phyloP scores from a whole-genome alignment of 2,888 invertebrate genomes.

The Drosophila mulleri region DNA sequence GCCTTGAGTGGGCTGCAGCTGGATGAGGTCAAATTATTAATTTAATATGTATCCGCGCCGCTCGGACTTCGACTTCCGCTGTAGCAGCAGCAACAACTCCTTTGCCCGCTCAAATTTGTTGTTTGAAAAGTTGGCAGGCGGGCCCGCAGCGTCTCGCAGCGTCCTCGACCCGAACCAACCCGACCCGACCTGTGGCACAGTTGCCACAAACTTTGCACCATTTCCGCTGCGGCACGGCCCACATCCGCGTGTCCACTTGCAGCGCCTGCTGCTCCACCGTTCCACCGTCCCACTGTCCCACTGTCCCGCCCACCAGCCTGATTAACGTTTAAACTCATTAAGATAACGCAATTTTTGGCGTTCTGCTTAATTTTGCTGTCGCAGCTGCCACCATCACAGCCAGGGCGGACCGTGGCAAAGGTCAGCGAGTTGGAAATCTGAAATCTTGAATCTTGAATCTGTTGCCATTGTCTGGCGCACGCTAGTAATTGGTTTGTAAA shows the following conservation, averaged over 20 bases:
- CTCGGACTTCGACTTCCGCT: slow-evolving; percentile 70
- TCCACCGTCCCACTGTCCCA: slow-evolving; percentile 1
- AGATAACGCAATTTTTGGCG: slow-evolving; percentile 82
- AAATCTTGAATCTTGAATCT: slow-evolving; percentile 66
- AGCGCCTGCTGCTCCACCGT: neutral
- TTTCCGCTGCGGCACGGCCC: slow-evolving; percentile 64
- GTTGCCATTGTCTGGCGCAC: slow-evolving; percentile 65
- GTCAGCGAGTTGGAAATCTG: slow-evolving; percentile 66
- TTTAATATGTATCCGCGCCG: slow-evolving; percentile 79
- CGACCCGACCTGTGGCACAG: slow-evolving; percentile 51
- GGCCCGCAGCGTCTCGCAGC: slow-evolving; percentile 23
- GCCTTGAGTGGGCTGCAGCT: slow-evolving; percentile 36
- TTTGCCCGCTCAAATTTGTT: slow-evolving; percentile 48
- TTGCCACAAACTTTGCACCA: slow-evolving; percentile 73
- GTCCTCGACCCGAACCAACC: slow-evolving; percentile 37
- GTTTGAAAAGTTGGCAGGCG: slow-evolving; percentile 57
- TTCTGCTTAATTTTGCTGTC: slow-evolving; percentile 70
- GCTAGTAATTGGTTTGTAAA: slow-evolving; percentile 78
- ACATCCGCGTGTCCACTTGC: slow-evolving; percentile 41
- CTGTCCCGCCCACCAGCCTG: slow-evolving; percentile 53
- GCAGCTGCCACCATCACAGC: slow-evolving; percentile 59
- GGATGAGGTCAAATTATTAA: slow-evolving; percentile 80
- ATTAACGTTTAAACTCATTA: slow-evolving; percentile 83
- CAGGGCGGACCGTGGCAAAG: slow-evolving; percentile 49
- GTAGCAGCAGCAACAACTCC: slow-evolving; percentile 46